Base-by-base conservation (phyloP, 2,797 vertebrate species). In the Chelonia mydas region DNA sequence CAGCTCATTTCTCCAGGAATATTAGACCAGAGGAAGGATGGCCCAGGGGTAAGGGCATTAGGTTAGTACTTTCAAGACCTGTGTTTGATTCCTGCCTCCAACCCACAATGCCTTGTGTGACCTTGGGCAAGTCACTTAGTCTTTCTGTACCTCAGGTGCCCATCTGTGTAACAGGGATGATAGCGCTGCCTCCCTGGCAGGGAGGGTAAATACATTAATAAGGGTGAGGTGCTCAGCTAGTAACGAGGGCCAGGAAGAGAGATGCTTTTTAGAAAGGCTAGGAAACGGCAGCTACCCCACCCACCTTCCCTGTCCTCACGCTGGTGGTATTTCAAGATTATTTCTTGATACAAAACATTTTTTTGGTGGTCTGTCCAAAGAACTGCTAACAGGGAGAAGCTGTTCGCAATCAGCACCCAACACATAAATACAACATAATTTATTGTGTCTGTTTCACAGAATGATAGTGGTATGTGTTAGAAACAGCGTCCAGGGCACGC, bases 351-450 rank as follows among this genome's bases (percentile, higher is more conserved):
- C 45, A 28, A 37, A 23, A 19, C 0, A 0, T 9, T 90, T 83
- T 94, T 10, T 88, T 2, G 61, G 77, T 57, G 19, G 28, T 25
- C 41, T 81, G 54, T 41, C 92, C 17, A 72, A 33, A 1, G 0
- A 79, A 53, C 0, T 1, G 0, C 21, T 4, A 84, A 41, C 47
- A 90, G 89, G 0, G 33, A 90, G 93, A 87, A 16, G 0, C 54
- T 76, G 11, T 45, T 0, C 5, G 88, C 41, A 0, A 51, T 1
- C 3, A 0, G 81, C 33, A 23, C 5, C 28, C 11, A 89, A 83
- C 84, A 15, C 31, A 95, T 90, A 95, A 97, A 96, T 87, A 91
- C 90, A 87, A 90, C 92, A 96, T 95, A 96, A 97, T 97, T 97
- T 97, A 97, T 96, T 97, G 96, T 90, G 94, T 95, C 94, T 25